Evolutionary conservation across 2,113 vertebrate genomes (phyloP).

Genomic region (Pitta sordida): DNA sequence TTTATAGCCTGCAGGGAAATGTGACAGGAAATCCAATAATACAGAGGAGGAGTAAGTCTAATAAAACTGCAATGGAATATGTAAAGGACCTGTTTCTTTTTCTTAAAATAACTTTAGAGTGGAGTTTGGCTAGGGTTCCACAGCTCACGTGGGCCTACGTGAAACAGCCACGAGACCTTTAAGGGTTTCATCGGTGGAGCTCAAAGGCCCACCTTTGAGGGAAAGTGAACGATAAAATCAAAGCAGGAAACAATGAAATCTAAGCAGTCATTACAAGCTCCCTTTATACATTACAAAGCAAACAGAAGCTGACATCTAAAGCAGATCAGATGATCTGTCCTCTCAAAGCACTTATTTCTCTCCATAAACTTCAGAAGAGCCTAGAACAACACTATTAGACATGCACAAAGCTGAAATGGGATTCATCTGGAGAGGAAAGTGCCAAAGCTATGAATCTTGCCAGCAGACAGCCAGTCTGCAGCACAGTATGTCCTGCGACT

Average conservation of each 20-base stretch:
- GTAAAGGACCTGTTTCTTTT: background rate
- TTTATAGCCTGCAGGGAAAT: background rate
- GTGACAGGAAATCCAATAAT: background rate
- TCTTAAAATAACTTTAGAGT: background rate
- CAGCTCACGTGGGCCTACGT: background rate
- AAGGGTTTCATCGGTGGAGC: background rate
- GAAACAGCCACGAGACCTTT: background rate
- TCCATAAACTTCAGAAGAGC: background rate
- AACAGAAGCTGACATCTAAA: background rate
- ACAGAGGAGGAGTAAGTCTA: background rate
- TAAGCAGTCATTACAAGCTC: background rate
- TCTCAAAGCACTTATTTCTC: background rate
- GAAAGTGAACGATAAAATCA: background rate
- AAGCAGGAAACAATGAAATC: background rate
- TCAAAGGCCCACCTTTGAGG: background rate
- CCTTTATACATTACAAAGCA: background rate
- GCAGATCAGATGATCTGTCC: background rate
- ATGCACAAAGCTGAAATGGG: background rate
- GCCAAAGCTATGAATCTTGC: background rate
- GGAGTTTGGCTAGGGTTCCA: background rate
- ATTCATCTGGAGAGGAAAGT: background rate
- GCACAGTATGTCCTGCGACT: background rate
- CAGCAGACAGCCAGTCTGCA: background rate
- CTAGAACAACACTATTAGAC: background rate
- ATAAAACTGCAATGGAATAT: background rate